phyloP scores from a whole-genome alignment of 2,797 vertebrate genomes.

The Lemur catta region DNA sequence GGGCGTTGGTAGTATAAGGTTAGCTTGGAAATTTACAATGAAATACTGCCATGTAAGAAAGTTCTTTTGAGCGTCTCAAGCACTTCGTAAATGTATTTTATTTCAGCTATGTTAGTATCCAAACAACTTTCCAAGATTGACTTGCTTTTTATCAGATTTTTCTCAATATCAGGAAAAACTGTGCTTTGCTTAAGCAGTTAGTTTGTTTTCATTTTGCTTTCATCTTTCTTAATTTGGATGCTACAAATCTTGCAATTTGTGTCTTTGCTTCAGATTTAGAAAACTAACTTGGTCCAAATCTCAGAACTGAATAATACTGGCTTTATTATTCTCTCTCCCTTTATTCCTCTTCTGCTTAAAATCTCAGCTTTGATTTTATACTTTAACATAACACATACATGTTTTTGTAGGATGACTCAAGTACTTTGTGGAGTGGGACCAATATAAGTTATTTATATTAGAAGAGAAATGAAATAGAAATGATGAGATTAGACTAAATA shows the following conservation, averaged over 20 bases:
- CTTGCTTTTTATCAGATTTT: background rate
- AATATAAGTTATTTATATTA: background rate
- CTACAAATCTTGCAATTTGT: background rate
- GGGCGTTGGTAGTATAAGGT: background rate
- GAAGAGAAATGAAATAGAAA: background rate
- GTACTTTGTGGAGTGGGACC: background rate
- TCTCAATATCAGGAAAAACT: background rate
- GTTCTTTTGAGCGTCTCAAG: background rate
- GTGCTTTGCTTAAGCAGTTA: background rate
- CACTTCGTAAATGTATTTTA: background rate
- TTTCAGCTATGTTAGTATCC: constrained; percentile 1
- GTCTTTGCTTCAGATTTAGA: background rate
- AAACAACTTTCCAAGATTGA: background rate
- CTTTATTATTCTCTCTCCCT: background rate
- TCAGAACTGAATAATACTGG: constrained; percentile 3
- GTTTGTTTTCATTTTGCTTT: background rate
- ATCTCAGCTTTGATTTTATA: background rate
- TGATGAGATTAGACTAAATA: background rate
- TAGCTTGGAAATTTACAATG: background rate
- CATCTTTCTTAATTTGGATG: background rate
- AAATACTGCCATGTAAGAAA: background rate
- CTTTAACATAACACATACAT: background rate
- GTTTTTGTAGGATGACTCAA: background rate
- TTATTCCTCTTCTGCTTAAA: background rate
- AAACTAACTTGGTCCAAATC: background rate